Evolutionary conservation across 2,797 vertebrate species (phyloP).

Genomic region (Channallabes apus): DNA sequence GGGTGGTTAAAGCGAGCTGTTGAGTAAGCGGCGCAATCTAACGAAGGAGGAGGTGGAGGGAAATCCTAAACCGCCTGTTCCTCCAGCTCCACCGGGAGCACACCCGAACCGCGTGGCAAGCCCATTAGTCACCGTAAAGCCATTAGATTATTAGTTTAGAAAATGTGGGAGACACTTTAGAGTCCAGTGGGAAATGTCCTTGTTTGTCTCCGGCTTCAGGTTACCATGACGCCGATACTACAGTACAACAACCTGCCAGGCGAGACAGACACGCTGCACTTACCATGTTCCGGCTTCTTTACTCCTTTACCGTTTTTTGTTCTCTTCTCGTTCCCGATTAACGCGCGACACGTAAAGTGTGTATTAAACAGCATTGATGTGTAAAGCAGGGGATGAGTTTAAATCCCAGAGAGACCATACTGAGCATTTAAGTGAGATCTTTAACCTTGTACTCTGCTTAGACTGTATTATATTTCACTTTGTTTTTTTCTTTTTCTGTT

Average conservation of each 20-base stretch:
- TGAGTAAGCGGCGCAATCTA: background rate
- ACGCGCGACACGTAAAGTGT: background rate
- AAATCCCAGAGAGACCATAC: background rate
- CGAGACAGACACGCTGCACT: background rate
- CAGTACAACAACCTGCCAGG: background rate
- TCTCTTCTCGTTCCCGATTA: background rate
- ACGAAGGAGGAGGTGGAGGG: background rate
- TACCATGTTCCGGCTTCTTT: background rate
- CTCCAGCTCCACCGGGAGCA: slow-evolving; percentile 5
- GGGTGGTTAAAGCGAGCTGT: too few species aligned
- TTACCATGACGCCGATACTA: slow-evolving; percentile 24
- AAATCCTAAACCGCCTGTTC: slow-evolving; percentile 23
- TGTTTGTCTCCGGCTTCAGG: slow-evolving; percentile 33
- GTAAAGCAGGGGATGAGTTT: background rate
- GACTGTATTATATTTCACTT: background rate
- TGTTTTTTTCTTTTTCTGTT: background rate
- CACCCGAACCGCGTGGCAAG: background rate
- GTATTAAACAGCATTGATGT: background rate
- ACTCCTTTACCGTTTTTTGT: too few species aligned
- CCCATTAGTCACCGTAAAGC: slow-evolving; percentile 39
- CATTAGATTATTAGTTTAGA: slow-evolving; percentile 43
- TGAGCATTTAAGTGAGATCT: background rate
- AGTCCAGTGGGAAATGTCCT: slow-evolving; percentile 30
- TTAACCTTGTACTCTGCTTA: background rate
- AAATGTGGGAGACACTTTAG: slow-evolving; percentile 30